Conservation (phyloP, 2,113 vertebrate genomes). For the Melanostigma gelatinosum region DNA sequence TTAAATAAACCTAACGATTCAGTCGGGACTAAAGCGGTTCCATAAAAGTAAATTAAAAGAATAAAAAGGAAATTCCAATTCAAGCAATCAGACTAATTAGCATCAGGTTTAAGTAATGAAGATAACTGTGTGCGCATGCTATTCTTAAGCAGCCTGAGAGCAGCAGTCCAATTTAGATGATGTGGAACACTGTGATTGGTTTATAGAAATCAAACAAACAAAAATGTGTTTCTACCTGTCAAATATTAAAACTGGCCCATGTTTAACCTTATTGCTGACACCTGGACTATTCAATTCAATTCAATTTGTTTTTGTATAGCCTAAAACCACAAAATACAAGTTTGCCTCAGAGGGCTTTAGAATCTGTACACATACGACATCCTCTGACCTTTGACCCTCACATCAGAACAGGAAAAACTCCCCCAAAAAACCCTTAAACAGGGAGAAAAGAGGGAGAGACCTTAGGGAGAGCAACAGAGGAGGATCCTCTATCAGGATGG, state of each 20-base stretch:
- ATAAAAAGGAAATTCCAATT: background rate
- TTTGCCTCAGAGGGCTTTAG: too few relatives aligned
- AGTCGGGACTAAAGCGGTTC: background rate
- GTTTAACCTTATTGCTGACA: too few relatives aligned
- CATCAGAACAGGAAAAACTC: too few relatives aligned
- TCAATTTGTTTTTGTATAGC: too few relatives aligned
- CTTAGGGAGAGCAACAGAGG: too few relatives aligned
- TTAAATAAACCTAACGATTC: background rate
- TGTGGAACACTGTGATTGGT: background rate
- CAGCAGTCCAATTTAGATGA: background rate
- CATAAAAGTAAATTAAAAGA: background rate
- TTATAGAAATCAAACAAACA: background rate
- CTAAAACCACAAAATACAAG: too few relatives aligned
- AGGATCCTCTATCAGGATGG: too few relatives aligned
- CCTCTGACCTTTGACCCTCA: too few relatives aligned
- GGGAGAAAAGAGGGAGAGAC: too few relatives aligned
- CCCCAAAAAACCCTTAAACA: too few relatives aligned
- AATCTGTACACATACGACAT: too few relatives aligned
- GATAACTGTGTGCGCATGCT: background rate
- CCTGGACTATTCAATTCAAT: too few relatives aligned
- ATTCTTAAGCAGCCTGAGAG: background rate
- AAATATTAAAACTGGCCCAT: background rate
- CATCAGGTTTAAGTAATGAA: background rate
- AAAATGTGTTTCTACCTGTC: background rate
- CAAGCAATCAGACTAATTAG: background rate